A percentile compares a stretch with the other conserved stretches of the same genome.
Evolutionary conservation across 2,797 vertebrate genomes (phyloP).

Genomic region (Epinephelus coioides): DNA sequence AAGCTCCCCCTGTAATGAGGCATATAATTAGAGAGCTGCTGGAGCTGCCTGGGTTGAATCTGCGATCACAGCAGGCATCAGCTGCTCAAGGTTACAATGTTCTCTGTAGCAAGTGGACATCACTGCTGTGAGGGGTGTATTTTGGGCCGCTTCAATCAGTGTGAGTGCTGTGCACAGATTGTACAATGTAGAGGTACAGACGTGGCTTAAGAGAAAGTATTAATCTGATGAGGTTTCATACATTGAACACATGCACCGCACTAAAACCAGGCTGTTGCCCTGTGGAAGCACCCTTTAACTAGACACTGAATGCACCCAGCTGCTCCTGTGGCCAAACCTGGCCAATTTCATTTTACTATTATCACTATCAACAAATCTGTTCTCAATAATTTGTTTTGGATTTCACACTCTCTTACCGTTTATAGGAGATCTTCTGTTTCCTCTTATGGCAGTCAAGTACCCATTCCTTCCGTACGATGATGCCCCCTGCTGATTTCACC

Average conservation of each 20-base stretch:
- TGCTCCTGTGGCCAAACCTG: slow-evolving; percentile 13
- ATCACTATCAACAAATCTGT: accelerated
- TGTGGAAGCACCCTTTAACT: neutral
- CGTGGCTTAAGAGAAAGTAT: slow-evolving; percentile 32
- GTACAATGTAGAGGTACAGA: slow-evolving; percentile 15
- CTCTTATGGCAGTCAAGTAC: slow-evolving; percentile 91
- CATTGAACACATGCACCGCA: slow-evolving; percentile 1
- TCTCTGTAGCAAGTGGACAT: slow-evolving; percentile 52
- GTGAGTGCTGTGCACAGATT: slow-evolving; percentile 49
- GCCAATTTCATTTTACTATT: neutral
- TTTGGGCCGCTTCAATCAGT: slow-evolving; percentile 66
- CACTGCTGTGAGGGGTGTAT: slow-evolving; percentile 57
- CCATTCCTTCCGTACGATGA: slow-evolving; percentile 92
- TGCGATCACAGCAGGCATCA: slow-evolving; percentile 72
- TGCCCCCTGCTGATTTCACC: slow-evolving; percentile 90
- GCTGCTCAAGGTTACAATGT: slow-evolving; percentile 72
- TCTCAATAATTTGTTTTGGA: neutral
- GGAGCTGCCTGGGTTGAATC: slow-evolving; percentile 51
- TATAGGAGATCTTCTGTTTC: slow-evolving; percentile 87
- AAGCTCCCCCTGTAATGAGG: slow-evolving; percentile 59
- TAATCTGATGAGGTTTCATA: slow-evolving; percentile 54
- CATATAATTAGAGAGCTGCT: slow-evolving; percentile 66
- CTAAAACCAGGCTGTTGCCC: slow-evolving; percentile 3
- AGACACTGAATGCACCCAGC: slow-evolving; percentile 16
- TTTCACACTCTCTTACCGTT: slow-evolving; percentile 77